Base-by-base conservation (phyloP, 2,113 vertebrate genomes). In the Triplophysa dalaica region DNA sequence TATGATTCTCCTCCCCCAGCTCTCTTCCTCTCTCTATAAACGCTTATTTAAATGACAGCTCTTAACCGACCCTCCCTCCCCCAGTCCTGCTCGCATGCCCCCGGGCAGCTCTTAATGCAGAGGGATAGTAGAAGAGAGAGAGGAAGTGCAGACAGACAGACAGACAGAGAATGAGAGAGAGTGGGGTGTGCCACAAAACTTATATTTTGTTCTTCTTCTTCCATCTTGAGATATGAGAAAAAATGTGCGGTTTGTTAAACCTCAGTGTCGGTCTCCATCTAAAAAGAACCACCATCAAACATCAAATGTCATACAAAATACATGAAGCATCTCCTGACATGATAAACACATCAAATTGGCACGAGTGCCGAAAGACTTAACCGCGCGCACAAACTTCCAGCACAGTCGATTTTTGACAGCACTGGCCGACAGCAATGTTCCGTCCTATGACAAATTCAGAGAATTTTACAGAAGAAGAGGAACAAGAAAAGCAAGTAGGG, bases 41-140 rank as follows among this genome's bases (percentile, higher is more conserved):
- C 85, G 29, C 88, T 86, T 84, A 90, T 92, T 92, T 93, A 89
- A 91, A 94, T 87, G 90, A 86, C 87, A 85, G 88, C 87, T 91
- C 85, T 80, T 77, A 87, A 91, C 88, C 87, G 82, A 86, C 81
- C 85, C 88, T 77, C 83, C 89, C 81, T 74, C 86, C 66, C 66
- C 87, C 33, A 76, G 79, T 68, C 89, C 77, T 77, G 78, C 88
- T 90, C 61, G 62, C 83, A 88, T 87, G 89, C 88, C 93, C 84
- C 75, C 56, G 82, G 93, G 89, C 84, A 48, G 68, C 73, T 86
- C 86, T 82, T 90, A 85, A 92, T 92, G 89, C 88, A 88, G 86
- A 87, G 84, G 85, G 89, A 90, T 88, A 90, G 86, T 84, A 64
- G 41, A 52, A 67, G 29, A 75, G 43, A 50, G 22, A 84, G 74